Evolutionary conservation across 2,888 invertebrate species (phyloP), one percentile per base, ranked within the genome.

Genomic region (Catocala fraxini): DNA sequence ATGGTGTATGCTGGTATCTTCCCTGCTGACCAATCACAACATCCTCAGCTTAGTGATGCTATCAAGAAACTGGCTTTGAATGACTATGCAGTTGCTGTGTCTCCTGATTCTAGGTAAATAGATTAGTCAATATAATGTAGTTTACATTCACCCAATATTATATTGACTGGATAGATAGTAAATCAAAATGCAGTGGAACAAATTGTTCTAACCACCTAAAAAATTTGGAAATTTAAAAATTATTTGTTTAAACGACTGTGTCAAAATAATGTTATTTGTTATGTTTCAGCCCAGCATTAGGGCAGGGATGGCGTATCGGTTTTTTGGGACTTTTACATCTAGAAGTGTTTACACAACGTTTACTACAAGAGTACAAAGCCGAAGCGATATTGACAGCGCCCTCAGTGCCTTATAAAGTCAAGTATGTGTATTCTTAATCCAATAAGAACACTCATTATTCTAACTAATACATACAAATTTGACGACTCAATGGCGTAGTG

Each of bases 41-140:
- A 97, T 83, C 84, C 95, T 0, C 94, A 95, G 57, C 92, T 99
- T 12, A 95, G 97, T 77, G 96, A 95, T 81, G 98, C 99, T 10
- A 97, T 99, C 57, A 98, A 98, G 68, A 98, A 98, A 89, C 94
- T 99, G 51, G 95, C 96, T n/a, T 94, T 99, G 46, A 99, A 99
- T 90, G 99, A 99, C 91, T 97, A 98, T 6, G 98, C 98, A 63
- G 99, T 99, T 5, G 95, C 96, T n/a, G 95, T 98, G 5, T 94
- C 94, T 45, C 87, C 96, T 12, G 99, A 99, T 90, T 96, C 97
- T 5, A 98, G 98, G 98, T 97, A 52, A 49, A 9, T 39, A 9
- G 1, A 39, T 39, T 39, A 9, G 25, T 25, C 25, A 25, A 6
- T 9, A 39, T 39, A 9, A 4, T 2, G 35, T 39, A 39, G 35